These are phyloP conservation scores for Gortyna flavago DNA, from an alignment of 2,888 invertebrate genomes.

Conservation along the genomic window DNA sequence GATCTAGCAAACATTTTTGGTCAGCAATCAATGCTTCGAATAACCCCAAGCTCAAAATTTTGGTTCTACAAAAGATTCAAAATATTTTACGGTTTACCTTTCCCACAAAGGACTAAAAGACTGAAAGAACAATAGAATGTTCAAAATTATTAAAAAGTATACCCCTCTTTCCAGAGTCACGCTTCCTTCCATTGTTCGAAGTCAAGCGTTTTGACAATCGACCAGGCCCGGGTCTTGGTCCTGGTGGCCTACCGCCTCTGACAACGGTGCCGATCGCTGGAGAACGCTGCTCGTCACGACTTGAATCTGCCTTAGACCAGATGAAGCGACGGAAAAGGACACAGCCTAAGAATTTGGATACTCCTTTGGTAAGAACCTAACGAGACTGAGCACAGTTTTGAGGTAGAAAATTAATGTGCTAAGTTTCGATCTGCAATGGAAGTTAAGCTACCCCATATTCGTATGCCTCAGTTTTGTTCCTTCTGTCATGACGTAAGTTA, in stretches of 20 bases:
- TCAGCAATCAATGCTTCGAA: too few species aligned
- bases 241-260: conserved; percentile 80
- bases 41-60: too few species aligned
- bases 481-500: conserved; percentile 1
- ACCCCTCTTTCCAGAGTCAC: conserved; percentile 79
- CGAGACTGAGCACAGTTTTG: not conserved
- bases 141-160: not conserved
- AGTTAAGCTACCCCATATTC: not conserved
- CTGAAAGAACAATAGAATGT: not conserved
- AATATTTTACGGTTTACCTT: not conserved
- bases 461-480: not conserved
- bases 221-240: conserved; percentile 72
- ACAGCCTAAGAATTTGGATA: conserved; percentile 87
- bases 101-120: too few species aligned
- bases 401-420: not conserved
- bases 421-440: not conserved
- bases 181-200: conserved; percentile 86
- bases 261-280: conserved; percentile 83
- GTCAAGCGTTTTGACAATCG: conserved; percentile 83
- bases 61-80: not conserved
- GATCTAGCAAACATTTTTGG: not conserved
- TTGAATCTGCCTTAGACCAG: conserved; percentile 92
- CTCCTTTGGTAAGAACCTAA: conserved; percentile 74
- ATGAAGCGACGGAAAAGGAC: conserved; percentile 90
- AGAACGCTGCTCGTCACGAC: conserved; percentile 91